Evolutionary conservation across 1,140 invertebrate species (phyloP).

Genomic region (Drosophila orena): DNA sequence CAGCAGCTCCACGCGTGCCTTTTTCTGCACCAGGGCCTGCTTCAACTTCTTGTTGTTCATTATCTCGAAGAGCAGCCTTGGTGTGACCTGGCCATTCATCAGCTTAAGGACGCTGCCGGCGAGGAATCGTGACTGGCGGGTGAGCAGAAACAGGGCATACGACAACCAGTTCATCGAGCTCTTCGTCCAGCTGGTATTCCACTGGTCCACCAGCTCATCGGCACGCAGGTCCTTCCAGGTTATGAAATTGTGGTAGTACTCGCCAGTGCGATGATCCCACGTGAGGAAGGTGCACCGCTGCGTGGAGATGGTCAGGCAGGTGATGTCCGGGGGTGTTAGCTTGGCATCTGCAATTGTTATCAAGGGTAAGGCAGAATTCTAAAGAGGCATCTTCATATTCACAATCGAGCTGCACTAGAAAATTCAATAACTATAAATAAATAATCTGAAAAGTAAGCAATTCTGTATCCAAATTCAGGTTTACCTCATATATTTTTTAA

Average conservation of each 20-base stretch:
- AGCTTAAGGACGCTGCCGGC: conserved; percentile 92
- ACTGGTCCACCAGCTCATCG: conserved; percentile 91
- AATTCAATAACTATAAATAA: not conserved
- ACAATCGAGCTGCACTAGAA: not conserved
- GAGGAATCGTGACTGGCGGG: conserved; percentile 91
- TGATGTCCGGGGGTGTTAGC: conserved; percentile 87
- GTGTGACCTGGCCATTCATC: conserved; percentile 93
- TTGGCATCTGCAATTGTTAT: conserved; percentile 86
- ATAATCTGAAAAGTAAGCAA: too few relatives aligned
- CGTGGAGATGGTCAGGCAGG: conserved; percentile 93
- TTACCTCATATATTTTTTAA: not conserved
- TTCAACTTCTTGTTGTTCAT: conserved; percentile 89
- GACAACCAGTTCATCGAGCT: conserved; percentile 86
- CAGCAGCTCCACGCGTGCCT: conserved; percentile 94
- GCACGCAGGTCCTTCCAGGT: conserved; percentile 98
- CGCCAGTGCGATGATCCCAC: conserved; percentile 93
- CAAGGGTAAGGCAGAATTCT: not conserved
- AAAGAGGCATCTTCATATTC: not conserved
- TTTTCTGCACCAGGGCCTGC: conserved; percentile 87
- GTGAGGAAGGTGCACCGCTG: conserved; percentile 95
- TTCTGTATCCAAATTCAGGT: not conserved
- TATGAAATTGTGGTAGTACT: conserved; percentile 96
- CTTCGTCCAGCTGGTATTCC: conserved; percentile 93
- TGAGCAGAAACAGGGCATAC: conserved; percentile 90
- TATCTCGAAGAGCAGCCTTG: conserved; percentile 92